Base-by-base conservation (phyloP, 2,797 vertebrate genomes). In the Neosalanx taihuensis region DNA sequence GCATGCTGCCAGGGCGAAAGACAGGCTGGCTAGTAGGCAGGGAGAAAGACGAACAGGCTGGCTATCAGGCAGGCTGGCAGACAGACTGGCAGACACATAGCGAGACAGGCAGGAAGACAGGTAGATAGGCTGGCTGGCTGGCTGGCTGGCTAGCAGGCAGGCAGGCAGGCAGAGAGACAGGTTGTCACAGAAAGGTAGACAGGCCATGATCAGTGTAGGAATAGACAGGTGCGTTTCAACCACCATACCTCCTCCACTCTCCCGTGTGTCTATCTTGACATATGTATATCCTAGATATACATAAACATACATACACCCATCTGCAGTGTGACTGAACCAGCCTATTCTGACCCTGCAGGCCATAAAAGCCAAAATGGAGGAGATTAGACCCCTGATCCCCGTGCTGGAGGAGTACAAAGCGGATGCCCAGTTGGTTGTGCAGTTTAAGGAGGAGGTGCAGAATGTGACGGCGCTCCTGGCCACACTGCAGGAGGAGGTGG, bases 341-440 rank as follows among this genome's bases (percentile, higher is more conserved):
- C 64, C 64, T 65, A 49, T 65, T 67, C 46, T 53, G 90, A 95
- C 94, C 94, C 95, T 95, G 91, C 94, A 96, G 95, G 95, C 94
- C 73, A 95, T 96, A 91, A 95, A 95, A 94, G 92, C 93, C 92
- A 95, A 95, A 94, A 96, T 96, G 95, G 95, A 96, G 91, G 94
- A 95, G 90, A 94, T 96, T 94, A 95, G 94, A 93, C 95, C 95
- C 91, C 92, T 96, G 93, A 96, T 96, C 84, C 94, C 94, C 90
- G 95, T 96, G 92, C 93, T 96, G 94, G 95, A 98, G 90, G 93
- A 97, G 86, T 99, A 98, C 93, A 98, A 97, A 88, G 96, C 96
- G 67, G 97, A 98, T 88, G 96, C 95, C 79, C 94, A 96, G 92
- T 94, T 98, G 92, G 95, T 98, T 83, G 92, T 94, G 88, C 95